A percentile compares a stretch with the other conserved stretches of the same genome.
Conservation (phyloP, 2,797 vertebrate species). For the Takifugu ocellatus region DNA sequence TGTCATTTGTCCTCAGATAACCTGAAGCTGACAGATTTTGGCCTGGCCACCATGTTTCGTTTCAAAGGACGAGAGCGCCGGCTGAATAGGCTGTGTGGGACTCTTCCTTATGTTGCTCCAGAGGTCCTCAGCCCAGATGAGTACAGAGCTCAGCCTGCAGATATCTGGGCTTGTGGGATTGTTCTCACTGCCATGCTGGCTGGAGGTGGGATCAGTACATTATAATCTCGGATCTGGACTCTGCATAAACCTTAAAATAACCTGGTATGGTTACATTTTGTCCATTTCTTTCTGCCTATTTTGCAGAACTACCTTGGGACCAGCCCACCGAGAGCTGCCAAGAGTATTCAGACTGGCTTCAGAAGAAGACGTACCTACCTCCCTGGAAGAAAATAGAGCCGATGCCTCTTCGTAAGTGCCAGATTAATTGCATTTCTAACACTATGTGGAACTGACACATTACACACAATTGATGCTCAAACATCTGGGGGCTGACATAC, state of each 20-base stretch:
- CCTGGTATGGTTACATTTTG: not conserved
- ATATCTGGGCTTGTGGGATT: slow-evolving; percentile 94
- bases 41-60: slow-evolving; percentile 84
- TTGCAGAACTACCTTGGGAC: slow-evolving; percentile 93
- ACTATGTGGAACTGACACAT: no score
- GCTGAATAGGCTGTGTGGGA: slow-evolving; percentile 88
- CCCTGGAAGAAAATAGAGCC: slow-evolving; percentile 97
- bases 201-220: slow-evolving; percentile 78
- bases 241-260: no score
- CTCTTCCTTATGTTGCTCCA: slow-evolving; percentile 92
- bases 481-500: no score
- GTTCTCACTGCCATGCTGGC: slow-evolving; percentile 96
- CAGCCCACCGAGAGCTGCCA: slow-evolving; percentile 91
- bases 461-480: no score
- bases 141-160: slow-evolving; percentile 89
- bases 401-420: slow-evolving; percentile 79
- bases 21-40: slow-evolving; percentile 94
- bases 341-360: slow-evolving; percentile 94
- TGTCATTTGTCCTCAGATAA: slow-evolving; percentile 68
- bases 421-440: no score
- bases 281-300: slow-evolving; percentile 11
- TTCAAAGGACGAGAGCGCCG: slow-evolving; percentile 86
- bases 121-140: slow-evolving; percentile 85
- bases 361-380: slow-evolving; percentile 87
- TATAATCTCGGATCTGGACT: not conserved